Conservation (phyloP, 2,113 vertebrate genomes). For the Elachura formosa region DNA sequence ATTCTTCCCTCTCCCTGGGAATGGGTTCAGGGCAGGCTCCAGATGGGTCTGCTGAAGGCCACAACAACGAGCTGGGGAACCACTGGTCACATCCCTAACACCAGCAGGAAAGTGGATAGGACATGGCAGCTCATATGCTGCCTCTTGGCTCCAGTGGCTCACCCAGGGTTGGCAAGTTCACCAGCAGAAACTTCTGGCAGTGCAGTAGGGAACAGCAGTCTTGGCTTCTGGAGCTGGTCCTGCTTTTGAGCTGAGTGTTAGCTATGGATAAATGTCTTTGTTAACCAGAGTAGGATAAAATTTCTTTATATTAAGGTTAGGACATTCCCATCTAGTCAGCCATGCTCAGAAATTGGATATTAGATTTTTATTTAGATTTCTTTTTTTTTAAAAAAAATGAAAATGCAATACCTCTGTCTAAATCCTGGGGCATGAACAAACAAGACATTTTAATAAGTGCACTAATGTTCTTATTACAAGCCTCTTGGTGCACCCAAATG, state of each 20-base stretch:
- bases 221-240: background rate
- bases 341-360: slow-evolving; percentile 30
- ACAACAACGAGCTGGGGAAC: background rate
- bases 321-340: background rate
- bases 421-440: background rate
- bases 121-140: background rate
- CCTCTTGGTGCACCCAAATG: background rate
- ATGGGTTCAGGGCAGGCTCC: fast-evolving
- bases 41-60: background rate
- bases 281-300: background rate
- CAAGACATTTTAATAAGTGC: slow-evolving; percentile 45
- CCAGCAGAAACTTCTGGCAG: background rate
- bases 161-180: background rate
- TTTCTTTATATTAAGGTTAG: slow-evolving; percentile 18
- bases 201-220: background rate
- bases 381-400: background rate
- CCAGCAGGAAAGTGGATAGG: background rate
- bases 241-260: background rate
- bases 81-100: background rate
- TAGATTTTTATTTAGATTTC: slow-evolving; percentile 27
- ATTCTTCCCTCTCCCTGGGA: background rate
- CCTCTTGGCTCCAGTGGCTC: background rate
- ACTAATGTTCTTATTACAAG: slow-evolving; percentile 32
- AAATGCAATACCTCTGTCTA: background rate
- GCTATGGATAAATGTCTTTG: background rate